Evolutionary conservation across 92 coral and sea anemone species (phyloP).

Genomic region (Actinernus sp.): DNA sequence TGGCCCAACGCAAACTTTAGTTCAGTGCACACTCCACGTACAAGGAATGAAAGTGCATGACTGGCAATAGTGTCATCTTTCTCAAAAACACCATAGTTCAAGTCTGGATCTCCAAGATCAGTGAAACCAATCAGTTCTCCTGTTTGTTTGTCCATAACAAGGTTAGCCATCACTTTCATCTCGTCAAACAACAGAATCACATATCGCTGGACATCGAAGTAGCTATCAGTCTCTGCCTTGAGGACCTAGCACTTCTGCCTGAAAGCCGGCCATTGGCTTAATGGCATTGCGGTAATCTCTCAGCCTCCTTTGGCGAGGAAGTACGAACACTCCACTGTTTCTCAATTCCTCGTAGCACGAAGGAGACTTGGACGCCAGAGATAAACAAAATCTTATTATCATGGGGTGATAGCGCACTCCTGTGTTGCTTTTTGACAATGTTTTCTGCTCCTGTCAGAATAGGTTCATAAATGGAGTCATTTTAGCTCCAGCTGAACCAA

Average conservation of each 20-base stretch:
- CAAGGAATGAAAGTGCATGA: conserved; percentile 63
- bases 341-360: conserved; percentile 58
- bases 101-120: conserved; percentile 72
- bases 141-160: conserved; percentile 47
- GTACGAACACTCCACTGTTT: conserved; percentile 51
- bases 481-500: conserved; percentile 20
- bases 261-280: too few relatives aligned
- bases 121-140: conserved; percentile 59
- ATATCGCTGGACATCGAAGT: conserved; percentile 56
- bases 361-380: conserved; percentile 53
- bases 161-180: conserved; percentile 57
- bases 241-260: too few relatives aligned
- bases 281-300: conserved; percentile 58
- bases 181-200: conserved; percentile 53
- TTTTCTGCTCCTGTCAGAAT: conserved; percentile 69
- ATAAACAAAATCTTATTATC: conserved; percentile 55
- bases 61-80: conserved; percentile 51
- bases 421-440: conserved; percentile 23
- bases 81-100: conserved; percentile 51
- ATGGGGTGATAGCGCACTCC: conserved; percentile 68
- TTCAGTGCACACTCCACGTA: conserved; percentile 63
- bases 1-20: conserved; percentile 63
- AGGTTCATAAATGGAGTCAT: conserved; percentile 62
- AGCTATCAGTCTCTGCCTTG: conserved; percentile 42
- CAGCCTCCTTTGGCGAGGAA: conserved; percentile 46